Evolutionary conservation across 2,113 vertebrate species (phyloP).

Genomic region (Ciconia stormi): DNA sequence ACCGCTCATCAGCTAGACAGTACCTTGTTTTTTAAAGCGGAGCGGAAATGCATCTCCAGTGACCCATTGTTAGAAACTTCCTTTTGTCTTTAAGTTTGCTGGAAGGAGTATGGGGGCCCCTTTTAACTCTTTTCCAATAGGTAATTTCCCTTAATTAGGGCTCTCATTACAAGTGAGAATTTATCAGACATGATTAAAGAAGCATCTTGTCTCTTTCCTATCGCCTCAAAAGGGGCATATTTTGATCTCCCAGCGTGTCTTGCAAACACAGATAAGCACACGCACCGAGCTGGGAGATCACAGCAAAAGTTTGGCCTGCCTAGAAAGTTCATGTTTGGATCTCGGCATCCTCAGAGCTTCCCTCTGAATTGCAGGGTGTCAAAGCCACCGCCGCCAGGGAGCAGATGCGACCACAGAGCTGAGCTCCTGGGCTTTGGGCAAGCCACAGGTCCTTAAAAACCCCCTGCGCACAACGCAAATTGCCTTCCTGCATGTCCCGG

Average conservation of each 20-base stretch:
- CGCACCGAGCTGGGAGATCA: not conserved
- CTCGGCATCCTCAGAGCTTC: constrained; percentile 41
- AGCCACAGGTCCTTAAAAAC: not conserved
- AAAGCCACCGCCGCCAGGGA: not conserved
- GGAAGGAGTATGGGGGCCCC: constrained; percentile 77
- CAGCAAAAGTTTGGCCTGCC: constrained; percentile 38
- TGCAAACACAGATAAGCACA: constrained; percentile 60
- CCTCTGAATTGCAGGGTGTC: constrained; percentile 19
- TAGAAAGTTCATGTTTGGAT: constrained; percentile 57
- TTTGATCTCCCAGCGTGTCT: constrained; percentile 66
- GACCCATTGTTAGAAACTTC: constrained; percentile 97
- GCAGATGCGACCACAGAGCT: not conserved
- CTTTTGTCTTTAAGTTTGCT: constrained; percentile 87
- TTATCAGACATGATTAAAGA: constrained; percentile 77
- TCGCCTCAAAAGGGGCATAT: constrained; percentile 60
- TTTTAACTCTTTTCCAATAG: constrained; percentile 83
- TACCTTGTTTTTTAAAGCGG: constrained; percentile 88
- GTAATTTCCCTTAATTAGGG: constrained; percentile 84
- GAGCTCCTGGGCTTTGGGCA: not conserved
- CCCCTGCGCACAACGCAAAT: fast-evolving
- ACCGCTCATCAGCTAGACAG: constrained; percentile 87
- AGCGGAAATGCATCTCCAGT: constrained; percentile 98
- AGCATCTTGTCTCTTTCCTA: constrained; percentile 74
- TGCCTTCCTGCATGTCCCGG: fast-evolving
- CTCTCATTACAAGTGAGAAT: constrained; percentile 75